phyloP scores from a whole-genome alignment of 2,113 vertebrate species.

The Lophius piscatorius region DNA sequence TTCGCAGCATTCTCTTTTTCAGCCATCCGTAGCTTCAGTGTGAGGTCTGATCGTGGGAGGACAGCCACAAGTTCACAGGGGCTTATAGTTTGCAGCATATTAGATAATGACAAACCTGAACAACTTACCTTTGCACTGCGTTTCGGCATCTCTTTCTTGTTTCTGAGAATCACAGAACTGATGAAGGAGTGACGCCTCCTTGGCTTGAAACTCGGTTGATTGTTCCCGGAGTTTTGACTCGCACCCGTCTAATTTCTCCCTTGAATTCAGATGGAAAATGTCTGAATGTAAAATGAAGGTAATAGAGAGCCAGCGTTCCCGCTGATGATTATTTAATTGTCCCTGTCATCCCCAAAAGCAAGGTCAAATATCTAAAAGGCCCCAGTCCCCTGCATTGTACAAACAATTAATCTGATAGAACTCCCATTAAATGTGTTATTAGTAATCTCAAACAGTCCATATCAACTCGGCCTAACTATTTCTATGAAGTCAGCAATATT shows the following conservation, averaged over 20 bases:
- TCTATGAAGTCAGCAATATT: no score
- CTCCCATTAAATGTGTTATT: no score
- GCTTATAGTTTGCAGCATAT: background rate
- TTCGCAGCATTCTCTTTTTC: slow-evolving; percentile 50
- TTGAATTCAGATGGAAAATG: slow-evolving; percentile 28
- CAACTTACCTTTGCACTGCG: slow-evolving; percentile 66
- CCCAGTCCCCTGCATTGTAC: no score
- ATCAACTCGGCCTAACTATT: no score
- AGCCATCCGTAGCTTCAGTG: slow-evolving; percentile 59
- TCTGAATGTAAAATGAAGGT: background rate
- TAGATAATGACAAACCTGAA: background rate
- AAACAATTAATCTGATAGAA: no score
- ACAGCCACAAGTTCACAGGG: background rate
- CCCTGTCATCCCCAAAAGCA: no score
- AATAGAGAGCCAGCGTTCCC: background rate
- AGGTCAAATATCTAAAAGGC: no score
- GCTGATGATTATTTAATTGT: no score
- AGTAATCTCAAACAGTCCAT: no score
- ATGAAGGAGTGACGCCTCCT: slow-evolving; percentile 49
- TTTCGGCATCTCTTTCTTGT: slow-evolving; percentile 56
- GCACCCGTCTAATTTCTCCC: slow-evolving; percentile 63
- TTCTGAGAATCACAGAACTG: slow-evolving; percentile 62
- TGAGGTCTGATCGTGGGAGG: slow-evolving; percentile 59
- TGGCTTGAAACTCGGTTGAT: slow-evolving; percentile 55
- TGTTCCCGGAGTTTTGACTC: slow-evolving; percentile 66